Evolutionary conservation across 2,797 vertebrate genomes (phyloP).

Genomic region (Potorous gilbertii): DNA sequence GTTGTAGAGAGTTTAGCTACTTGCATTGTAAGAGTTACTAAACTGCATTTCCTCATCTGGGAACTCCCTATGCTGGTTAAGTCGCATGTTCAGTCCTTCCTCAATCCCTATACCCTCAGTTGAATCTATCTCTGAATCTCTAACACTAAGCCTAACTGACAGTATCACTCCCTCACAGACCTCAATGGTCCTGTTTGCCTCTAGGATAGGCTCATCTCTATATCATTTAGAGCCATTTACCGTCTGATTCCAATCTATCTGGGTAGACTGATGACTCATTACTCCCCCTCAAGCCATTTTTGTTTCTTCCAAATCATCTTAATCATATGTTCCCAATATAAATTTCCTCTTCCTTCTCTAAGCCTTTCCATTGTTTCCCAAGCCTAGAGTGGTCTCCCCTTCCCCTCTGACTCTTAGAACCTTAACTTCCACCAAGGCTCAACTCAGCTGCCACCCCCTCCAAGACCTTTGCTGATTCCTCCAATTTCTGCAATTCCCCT

Average conservation of each 20-base stretch:
- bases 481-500: neutral
- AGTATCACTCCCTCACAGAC: neutral
- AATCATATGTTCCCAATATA: neutral
- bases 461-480: neutral
- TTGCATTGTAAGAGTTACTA: neutral
- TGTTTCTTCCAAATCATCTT: neutral
- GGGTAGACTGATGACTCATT: neutral
- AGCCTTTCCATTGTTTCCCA: neutral
- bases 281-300: neutral
- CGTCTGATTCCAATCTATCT: neutral
- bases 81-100: neutral
- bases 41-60: neutral
- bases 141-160: neutral
- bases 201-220: neutral
- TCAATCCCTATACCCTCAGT: neutral
- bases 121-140: neutral
- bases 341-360: neutral
- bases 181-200: neutral
- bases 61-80: neutral
- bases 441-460: neutral
- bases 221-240: neutral
- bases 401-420: neutral
- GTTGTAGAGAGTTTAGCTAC: neutral
- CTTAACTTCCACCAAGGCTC: neutral
- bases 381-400: neutral